These are phyloP conservation scores for Dipus sagitta DNA, from an alignment of 2,797 vertebrate species.

Conservation along the genomic window DNA sequence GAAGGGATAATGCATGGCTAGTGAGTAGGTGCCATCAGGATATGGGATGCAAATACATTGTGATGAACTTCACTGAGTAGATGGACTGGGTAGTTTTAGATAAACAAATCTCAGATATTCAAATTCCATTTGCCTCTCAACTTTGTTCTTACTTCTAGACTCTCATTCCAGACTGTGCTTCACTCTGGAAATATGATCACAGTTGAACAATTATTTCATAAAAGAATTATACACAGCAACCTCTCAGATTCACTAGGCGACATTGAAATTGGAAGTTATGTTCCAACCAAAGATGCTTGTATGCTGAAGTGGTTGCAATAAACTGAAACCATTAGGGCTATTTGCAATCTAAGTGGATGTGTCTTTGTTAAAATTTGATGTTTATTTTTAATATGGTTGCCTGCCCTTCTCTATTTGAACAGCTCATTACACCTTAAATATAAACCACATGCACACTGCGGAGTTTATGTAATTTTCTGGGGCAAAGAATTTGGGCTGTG, in stretches of 20 bases:
- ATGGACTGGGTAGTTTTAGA: neutral
- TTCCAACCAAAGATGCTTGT: conserved; percentile 65
- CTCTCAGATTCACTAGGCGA: conserved; percentile 66
- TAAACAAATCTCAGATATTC: neutral
- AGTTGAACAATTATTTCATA: conserved; percentile 71
- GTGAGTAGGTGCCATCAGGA: neutral
- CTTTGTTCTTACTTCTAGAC: conserved; percentile 42
- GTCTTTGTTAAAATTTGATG: conserved; percentile 84
- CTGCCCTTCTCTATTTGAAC: conserved; percentile 80
- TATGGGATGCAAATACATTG: neutral
- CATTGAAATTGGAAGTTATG: conserved; percentile 65
- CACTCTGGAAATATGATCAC: conserved; percentile 51
- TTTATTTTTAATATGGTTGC: conserved; percentile 84
- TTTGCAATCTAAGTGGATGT: conserved; percentile 82
- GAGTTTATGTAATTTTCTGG: conserved; percentile 83
- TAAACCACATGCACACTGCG: conserved; percentile 82
- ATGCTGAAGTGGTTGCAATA: conserved; percentile 72
- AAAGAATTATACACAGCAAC: conserved; percentile 68
- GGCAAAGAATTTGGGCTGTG: conserved; percentile 81
- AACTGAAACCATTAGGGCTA: conserved; percentile 75
- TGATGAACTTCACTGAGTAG: neutral
- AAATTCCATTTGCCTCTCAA: neutral
- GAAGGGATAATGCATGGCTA: neutral
- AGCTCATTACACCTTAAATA: conserved; percentile 85
- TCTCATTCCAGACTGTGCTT: conserved; percentile 49